Base-by-base conservation (phyloP, 1,140 invertebrate species). In the Aphis craccivora region DNA sequence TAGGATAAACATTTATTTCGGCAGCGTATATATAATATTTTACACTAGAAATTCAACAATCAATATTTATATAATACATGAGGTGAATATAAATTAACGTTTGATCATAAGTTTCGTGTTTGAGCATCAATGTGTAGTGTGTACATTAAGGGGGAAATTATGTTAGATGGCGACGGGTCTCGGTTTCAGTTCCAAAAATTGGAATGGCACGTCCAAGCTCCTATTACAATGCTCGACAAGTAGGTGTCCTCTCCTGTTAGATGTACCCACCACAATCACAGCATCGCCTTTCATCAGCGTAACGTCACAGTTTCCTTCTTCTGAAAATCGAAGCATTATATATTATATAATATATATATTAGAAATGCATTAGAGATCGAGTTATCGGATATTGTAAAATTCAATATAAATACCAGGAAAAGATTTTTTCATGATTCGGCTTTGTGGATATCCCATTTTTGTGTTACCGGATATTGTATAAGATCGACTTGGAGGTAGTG, bases 381-480 rank as follows among this genome's bases (percentile, higher is more conserved):
- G 0, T 25, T 81, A 20, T 20, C 20, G 5, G 5, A 37, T 81
- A 81, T 81, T 60, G 25, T 60, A 25, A 23, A 25, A 25, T 60
- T 60, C n/a, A 81, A n/a, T 3, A 51, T 51, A 76, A 0, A 7
- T 95, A 97, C 97, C 97, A 95, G 97, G 97, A 96, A 97, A 99
- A 94, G 97, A 97, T 96, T 97, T 97, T 95, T 98, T 98, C 97
- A 99, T 98, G 45, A 98, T 96, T 95, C 98, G 96, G 92, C 97
- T 98, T 95, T 99, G 98, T 55, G 98, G 98, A 96, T 99, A 99
- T 94, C 97, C 97, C 93, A 99, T 95, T 96, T 99, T 99, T n/a
- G 98, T 97, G 95, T 98, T 98, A 93, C 98, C 98, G 51, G 97
- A 96, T 76, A 99, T 97, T 48, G 98, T 99, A 95, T 99, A 99